phyloP scores from a whole-genome alignment of 2,797 vertebrate species.

The Sebastes goodei region DNA sequence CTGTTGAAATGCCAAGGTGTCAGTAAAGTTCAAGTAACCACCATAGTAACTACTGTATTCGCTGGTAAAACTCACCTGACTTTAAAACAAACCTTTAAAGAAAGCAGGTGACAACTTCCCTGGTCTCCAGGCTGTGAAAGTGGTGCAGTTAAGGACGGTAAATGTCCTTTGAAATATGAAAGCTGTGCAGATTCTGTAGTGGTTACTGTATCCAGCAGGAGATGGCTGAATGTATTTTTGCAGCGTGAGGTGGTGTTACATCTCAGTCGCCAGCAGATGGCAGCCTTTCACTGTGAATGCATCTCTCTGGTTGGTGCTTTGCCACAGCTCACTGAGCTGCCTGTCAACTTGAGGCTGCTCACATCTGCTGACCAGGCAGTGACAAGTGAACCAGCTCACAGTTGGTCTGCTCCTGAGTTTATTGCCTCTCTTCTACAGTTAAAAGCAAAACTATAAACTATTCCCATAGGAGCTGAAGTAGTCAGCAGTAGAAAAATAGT shows the following conservation, averaged over 20 bases:
- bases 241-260: neutral
- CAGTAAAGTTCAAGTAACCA: neutral
- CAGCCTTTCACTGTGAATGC: constrained; percentile 22
- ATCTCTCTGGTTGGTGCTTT: neutral
- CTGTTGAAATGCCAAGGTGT: neutral
- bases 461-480: neutral
- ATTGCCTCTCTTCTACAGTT: neutral
- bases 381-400: neutral
- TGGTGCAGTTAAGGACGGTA: neutral
- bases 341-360: neutral
- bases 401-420: neutral
- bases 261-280: constrained; percentile 62
- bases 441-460: neutral
- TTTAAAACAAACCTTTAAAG: neutral
- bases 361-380: neutral
- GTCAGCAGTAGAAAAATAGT: neutral
- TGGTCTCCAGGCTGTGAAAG: neutral
- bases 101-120: no score
- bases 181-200: neutral
- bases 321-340: neutral
- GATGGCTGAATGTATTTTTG: neutral
- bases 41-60: neutral
- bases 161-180: neutral
- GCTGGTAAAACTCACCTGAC: neutral
- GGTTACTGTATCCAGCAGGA: neutral